phyloP scores from a whole-genome alignment of 2,888 invertebrate genomes.

The Norana najaformis region DNA sequence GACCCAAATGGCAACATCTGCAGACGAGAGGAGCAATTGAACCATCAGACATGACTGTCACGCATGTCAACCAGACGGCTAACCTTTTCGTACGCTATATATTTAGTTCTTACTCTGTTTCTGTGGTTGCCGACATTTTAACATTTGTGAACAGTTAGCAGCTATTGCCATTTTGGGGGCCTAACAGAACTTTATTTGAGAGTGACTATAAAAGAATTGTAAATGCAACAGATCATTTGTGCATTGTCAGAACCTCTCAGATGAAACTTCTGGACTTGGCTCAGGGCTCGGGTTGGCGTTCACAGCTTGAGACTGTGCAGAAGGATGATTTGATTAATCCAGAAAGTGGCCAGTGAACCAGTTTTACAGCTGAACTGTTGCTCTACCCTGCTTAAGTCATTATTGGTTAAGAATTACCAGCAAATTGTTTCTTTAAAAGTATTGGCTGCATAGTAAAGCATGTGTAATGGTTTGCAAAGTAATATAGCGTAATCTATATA shows the following conservation, averaged over 20 bases:
- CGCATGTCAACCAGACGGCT: slow-evolving; percentile 60
- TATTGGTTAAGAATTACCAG: too few species aligned
- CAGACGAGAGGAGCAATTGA: slow-evolving; percentile 49
- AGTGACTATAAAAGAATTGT: not conserved
- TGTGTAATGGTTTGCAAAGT: too few species aligned
- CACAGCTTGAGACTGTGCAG: not conserved
- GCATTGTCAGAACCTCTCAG: not conserved
- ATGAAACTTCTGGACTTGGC: not conserved
- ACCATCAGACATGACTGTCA: slow-evolving; percentile 59
- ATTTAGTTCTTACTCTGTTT: not conserved
- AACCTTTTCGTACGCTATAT: slow-evolving; percentile 51
- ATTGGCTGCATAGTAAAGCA: too few species aligned
- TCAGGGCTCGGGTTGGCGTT: not conserved
- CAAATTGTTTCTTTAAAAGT: too few species aligned
- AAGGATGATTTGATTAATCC: not conserved
- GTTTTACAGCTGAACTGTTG: too few species aligned
- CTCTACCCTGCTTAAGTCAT: too few species aligned
- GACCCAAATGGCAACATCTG: slow-evolving; percentile 40
- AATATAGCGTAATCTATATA: too few species aligned
- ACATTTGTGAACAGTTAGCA: not conserved
- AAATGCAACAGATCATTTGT: not conserved
- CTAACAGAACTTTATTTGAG: not conserved
- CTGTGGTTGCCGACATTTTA: too few species aligned
- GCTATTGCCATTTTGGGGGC: not conserved
- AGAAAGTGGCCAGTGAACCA: too few species aligned